These are phyloP conservation scores for Zygothrica quintamaculata DNA, from an alignment of 2,888 invertebrate species.

Conservation along the genomic window DNA sequence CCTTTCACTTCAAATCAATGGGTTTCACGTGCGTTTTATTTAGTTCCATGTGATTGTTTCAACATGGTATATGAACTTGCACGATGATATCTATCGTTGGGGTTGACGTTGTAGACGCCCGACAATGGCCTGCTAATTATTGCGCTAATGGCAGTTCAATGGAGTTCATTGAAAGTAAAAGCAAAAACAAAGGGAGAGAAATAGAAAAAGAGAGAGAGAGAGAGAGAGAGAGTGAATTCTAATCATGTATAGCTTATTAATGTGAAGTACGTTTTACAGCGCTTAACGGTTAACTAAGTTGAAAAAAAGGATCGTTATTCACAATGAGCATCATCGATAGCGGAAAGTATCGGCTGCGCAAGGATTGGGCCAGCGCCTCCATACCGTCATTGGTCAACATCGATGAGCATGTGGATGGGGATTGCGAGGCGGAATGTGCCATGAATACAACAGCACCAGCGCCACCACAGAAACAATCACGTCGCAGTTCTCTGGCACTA, in stretches of 20 bases:
- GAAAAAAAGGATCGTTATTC: slow-evolving; percentile 26
- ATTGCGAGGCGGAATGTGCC: slow-evolving; percentile 60
- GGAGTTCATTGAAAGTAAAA: slow-evolving; percentile 80
- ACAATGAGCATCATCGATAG: slow-evolving; percentile 83
- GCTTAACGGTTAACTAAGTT: slow-evolving; percentile 49
- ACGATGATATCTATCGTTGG: slow-evolving; percentile 50
- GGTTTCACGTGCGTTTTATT: slow-evolving; percentile 33
- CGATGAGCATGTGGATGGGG: slow-evolving; percentile 81
- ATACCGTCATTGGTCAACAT: slow-evolving; percentile 84
- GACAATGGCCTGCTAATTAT: slow-evolving; percentile 75
- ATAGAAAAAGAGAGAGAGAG: slow-evolving; percentile 12
- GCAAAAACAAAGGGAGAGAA: slow-evolving; percentile 38
- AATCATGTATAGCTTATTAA: slow-evolving; percentile 43
- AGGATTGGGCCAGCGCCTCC: slow-evolving; percentile 84
- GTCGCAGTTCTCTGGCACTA: slow-evolving; percentile 84
- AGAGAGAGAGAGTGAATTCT: slow-evolving; percentile 13
- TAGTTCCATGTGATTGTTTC: no score
- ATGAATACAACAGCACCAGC: slow-evolving; percentile 68
- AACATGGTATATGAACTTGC: slow-evolving; percentile 40
- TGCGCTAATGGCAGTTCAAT: slow-evolving; percentile 75
- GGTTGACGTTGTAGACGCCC: slow-evolving; percentile 60
- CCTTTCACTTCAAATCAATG: slow-evolving; percentile 38
- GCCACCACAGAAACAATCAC: slow-evolving; percentile 81
- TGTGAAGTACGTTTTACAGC: slow-evolving; percentile 59
- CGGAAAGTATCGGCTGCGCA: slow-evolving; percentile 84